Base-by-base conservation (phyloP, 1,140 invertebrate species). In the Rhynchophorus ferrugineus region DNA sequence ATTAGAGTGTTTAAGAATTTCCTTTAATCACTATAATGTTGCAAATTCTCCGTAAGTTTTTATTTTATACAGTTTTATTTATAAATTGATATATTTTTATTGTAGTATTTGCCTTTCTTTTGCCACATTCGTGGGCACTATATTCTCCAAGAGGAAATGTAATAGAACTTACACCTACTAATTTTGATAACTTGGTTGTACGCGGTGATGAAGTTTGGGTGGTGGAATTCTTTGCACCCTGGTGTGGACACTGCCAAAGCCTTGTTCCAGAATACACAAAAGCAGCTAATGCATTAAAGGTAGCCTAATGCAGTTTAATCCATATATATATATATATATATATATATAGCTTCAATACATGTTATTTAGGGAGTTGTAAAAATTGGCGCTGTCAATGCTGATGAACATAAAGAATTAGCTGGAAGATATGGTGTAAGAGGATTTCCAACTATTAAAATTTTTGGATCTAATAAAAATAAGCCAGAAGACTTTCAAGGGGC, bases 401-500 rank as follows among this genome's bases (percentile, higher is more conserved):
- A 97, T 71, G 80, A 89, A 18, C 85, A 98, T 64, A 85, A 87
- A 63, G 82, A 85, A 13, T 67, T 98, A 11, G 85, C 82, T 17
- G 75, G 80, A 17, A 83, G 85, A 65, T 98, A 84, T 76, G 82
- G 83, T 44, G 83, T 99, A 36, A 73, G 78, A 62, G 94, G 96
- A 46, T 98, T 97, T 69, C 96, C 96, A 14, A 97, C 95, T 0
- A 87, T 99, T 50, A 99, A 98, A 73, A 85, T 99, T 9, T 98
- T 98, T 70, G 87, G 84, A 2, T 69, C 75, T 0, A 83, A 92
- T 68, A 97, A 97, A 70, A 83, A 84, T 38, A 88, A 84, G 52
- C 91, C 93, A 3, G 80, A 81, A 46, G 89, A 93, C 61, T 98
- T 87, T 70, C 83, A 88, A 66, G 94, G 93, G 1, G 76, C 78